Evolutionary conservation across 2,888 invertebrate species (phyloP).

Genomic region (Troides oblongomaculatus): DNA sequence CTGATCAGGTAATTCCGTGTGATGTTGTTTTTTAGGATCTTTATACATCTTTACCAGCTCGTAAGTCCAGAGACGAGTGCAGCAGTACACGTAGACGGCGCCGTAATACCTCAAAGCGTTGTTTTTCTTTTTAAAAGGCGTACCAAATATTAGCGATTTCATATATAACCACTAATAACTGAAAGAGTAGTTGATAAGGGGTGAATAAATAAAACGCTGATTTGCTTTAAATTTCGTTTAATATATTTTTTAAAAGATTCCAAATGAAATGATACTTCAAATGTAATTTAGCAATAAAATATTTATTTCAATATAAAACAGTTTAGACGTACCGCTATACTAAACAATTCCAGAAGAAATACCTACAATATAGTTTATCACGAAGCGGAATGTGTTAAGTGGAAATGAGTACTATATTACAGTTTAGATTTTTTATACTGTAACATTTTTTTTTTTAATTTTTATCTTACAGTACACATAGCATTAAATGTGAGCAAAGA

Average conservation of each 20-base stretch:
- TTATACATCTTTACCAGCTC: too few relatives aligned
- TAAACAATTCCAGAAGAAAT: constrained; percentile 44
- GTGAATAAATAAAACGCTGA: too few relatives aligned
- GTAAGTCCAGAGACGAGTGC: too few relatives aligned
- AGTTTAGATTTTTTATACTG: not conserved
- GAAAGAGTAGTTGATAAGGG: too few relatives aligned
- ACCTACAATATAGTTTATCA: constrained; percentile 31
- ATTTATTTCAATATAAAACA: constrained; percentile 71
- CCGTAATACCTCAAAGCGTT: too few relatives aligned
- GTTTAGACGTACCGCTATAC: constrained; percentile 56
- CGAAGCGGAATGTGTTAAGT: constrained; percentile 36
- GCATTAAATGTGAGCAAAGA: constrained; percentile 29
- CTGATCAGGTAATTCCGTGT: too few relatives aligned
- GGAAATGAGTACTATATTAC: constrained; percentile 35
- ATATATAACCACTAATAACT: too few relatives aligned
- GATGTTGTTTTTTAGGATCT: too few relatives aligned
- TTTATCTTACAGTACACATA: constrained; percentile 35
- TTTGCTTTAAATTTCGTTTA: not conserved
- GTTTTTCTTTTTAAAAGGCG: too few relatives aligned
- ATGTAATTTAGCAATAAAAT: constrained; percentile 65
- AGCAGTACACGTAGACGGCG: too few relatives aligned
- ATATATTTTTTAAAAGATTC: not conserved
- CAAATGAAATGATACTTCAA: constrained; percentile 35
- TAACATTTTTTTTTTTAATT: constrained; percentile 17
- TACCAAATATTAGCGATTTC: too few relatives aligned